Percentiles rank a stretch among this genome's conserved stretches.
Evolutionary conservation across 2,113 vertebrate species (phyloP).

Genomic region (Recurvirostra avosetta): DNA sequence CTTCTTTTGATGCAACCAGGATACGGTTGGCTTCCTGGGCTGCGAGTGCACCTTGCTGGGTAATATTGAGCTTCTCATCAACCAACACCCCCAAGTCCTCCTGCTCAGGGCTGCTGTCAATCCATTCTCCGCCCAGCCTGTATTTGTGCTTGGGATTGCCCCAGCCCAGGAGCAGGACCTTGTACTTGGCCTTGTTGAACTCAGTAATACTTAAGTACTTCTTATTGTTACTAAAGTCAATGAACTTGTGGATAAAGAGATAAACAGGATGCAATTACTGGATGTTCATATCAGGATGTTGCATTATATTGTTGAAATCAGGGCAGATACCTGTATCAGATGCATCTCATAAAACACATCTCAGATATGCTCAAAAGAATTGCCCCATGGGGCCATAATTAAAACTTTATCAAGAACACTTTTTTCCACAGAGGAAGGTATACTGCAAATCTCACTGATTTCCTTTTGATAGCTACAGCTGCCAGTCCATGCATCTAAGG

Average conservation of each 20-base stretch:
- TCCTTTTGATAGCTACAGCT: background rate
- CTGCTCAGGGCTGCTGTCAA: background rate
- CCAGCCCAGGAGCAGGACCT: background rate
- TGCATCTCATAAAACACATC: background rate
- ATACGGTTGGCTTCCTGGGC: background rate
- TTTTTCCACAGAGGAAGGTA: background rate
- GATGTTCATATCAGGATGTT: background rate
- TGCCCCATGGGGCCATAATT: background rate
- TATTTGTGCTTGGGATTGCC: background rate
- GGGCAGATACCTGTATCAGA: background rate
- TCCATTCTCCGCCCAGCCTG: background rate
- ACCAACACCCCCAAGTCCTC: background rate
- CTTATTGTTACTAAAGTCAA: background rate
- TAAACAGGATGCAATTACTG: slow-evolving; percentile 36
- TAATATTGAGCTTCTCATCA: background rate
- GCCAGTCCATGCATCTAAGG: background rate
- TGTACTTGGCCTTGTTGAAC: background rate
- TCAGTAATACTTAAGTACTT: background rate
- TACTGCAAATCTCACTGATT: background rate
- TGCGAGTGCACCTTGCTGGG: background rate
- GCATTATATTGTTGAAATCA: background rate
- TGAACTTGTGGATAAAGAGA: background rate
- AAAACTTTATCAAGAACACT: background rate
- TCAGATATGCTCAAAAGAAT: background rate
- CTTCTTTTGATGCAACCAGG: background rate